These are phyloP conservation scores for Pygoscelis adeliae DNA, from an alignment of 2,113 vertebrate species.

Conservation along the genomic window DNA sequence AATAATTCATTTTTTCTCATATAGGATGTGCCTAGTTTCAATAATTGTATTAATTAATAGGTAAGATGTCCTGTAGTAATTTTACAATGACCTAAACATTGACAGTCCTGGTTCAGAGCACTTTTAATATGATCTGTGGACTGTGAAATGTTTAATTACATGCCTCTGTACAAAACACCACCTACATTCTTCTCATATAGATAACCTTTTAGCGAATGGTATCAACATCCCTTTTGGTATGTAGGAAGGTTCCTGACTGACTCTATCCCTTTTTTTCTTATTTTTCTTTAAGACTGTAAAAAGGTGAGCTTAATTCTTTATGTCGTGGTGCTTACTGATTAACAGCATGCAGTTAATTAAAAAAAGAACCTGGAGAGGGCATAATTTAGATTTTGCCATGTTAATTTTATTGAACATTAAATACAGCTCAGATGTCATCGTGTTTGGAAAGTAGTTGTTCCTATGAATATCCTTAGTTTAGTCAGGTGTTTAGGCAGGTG, in stretches of 20 bases:
- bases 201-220: background rate
- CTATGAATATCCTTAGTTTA: background rate
- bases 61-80: background rate
- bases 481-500: background rate
- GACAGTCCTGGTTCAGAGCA: background rate
- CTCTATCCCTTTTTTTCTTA: background rate
- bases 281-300: background rate
- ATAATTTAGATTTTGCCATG: background rate
- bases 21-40: background rate
- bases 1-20: constrained; percentile 21
- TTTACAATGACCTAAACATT: background rate
- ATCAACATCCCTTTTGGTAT: background rate
- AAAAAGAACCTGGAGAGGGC: background rate
- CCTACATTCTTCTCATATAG: background rate
- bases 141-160: background rate
- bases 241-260: background rate
- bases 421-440: background rate
- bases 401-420: constrained; percentile 15
- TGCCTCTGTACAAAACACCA: background rate
- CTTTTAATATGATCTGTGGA: background rate
- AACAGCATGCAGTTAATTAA: constrained; percentile 23
- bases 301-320: background rate
- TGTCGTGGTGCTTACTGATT: background rate
- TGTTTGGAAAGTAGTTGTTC: background rate
- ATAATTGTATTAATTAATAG: background rate